These are phyloP conservation scores for Polypedilum pembai DNA, from an alignment of 1,140 invertebrate species.

Conservation along the genomic window DNA sequence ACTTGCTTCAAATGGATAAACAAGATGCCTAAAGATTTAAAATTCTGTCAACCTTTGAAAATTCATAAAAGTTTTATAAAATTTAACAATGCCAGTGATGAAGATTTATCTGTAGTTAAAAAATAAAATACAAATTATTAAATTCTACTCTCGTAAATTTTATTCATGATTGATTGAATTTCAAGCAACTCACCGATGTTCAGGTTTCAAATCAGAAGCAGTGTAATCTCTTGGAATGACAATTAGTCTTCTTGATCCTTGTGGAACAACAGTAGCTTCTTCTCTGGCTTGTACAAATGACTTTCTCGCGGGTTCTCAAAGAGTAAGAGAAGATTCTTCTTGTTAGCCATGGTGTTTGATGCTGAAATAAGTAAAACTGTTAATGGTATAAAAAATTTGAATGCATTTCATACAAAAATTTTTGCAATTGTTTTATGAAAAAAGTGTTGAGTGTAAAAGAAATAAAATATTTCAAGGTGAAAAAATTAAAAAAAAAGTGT, in stretches of 20 bases:
- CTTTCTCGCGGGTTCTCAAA: conserved; percentile 67
- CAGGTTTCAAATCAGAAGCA: conserved; percentile 61
- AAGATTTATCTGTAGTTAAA: conserved; percentile 44
- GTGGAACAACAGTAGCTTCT: conserved; percentile 46
- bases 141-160: conserved; percentile 41
- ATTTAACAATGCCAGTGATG: conserved; percentile 74
- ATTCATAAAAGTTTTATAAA: background rate
- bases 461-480: too few species aligned
- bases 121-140: conserved; percentile 34
- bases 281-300: conserved; percentile 57
- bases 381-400: background rate
- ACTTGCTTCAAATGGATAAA: conserved; percentile 62
- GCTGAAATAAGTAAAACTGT: background rate
- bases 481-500: too few species aligned
- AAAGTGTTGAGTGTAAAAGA: too few species aligned
- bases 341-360: conserved; percentile 37
- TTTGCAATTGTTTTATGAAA: too few species aligned
- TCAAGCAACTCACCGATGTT: conserved; percentile 57
- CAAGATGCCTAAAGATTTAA: conserved; percentile 51
- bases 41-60: background rate
- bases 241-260: conserved; percentile 53
- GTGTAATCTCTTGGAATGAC: conserved; percentile 65
- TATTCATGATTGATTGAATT: too few species aligned
- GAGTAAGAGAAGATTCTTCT: conserved; percentile 49
- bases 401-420: background rate